These are phyloP conservation scores for Hedya salicella DNA, from an alignment of 2,888 invertebrate genomes.

Conservation along the genomic window DNA sequence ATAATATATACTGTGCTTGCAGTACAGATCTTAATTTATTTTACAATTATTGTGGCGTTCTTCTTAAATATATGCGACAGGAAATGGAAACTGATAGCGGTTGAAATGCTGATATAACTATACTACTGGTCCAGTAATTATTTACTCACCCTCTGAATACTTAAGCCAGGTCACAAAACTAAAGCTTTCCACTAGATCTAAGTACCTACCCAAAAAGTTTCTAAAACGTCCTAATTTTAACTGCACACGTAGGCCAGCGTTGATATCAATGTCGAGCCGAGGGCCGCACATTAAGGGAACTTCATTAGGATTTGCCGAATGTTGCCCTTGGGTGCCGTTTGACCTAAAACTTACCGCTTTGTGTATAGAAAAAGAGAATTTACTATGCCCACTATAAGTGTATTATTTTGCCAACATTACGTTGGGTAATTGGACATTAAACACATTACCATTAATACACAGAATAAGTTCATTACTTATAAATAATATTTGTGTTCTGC, in stretches of 20 bases:
- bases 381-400: background rate
- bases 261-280: slow-evolving; percentile 21
- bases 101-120: no score
- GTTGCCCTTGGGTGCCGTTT: slow-evolving; percentile 36
- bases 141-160: no score
- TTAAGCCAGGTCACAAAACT: background rate
- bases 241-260: background rate
- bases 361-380: slow-evolving; percentile 25
- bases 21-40: no score
- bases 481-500: background rate
- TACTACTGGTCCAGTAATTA: no score
- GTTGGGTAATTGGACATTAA: background rate
- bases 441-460: background rate
- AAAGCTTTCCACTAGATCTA: background rate
- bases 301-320: slow-evolving; percentile 41
- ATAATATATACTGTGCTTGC: no score
- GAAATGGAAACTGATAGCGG: no score
- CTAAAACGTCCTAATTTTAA: slow-evolving; percentile 13
- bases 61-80: no score
- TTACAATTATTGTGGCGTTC: no score
- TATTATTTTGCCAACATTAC: background rate
- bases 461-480: background rate
- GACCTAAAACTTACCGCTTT: slow-evolving; percentile 26
- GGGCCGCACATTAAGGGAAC: slow-evolving; percentile 30
- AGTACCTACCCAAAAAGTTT: background rate